Conservation (phyloP, 2,113 vertebrate genomes). For the Strigops habroptila region DNA sequence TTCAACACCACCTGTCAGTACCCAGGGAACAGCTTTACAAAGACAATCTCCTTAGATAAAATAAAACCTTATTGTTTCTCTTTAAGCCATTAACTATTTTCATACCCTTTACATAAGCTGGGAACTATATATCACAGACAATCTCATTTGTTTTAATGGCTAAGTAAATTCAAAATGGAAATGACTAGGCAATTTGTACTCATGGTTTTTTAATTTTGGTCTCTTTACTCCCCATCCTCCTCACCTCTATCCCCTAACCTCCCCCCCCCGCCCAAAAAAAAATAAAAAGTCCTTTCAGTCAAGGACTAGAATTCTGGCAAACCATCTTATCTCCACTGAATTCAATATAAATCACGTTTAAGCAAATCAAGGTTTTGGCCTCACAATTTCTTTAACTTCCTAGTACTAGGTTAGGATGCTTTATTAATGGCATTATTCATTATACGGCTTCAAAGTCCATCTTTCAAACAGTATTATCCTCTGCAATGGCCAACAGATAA, state of each 20-base stretch:
- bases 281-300: background rate
- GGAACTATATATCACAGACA: constrained; percentile 45
- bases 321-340: background rate
- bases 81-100: constrained; percentile 48
- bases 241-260: background rate
- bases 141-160: constrained; percentile 52
- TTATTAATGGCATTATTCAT: background rate
- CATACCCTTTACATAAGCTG: constrained; percentile 39
- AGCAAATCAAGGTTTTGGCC: background rate
- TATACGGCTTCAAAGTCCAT: background rate
- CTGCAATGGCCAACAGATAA: background rate
- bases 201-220: background rate
- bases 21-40: constrained; percentile 21
- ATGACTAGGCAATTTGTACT: constrained; percentile 30
- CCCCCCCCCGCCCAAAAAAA: background rate
- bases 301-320: background rate
- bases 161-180: constrained; percentile 58
- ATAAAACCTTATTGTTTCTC: constrained; percentile 35
- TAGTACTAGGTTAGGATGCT: background rate
- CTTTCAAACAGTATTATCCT: background rate
- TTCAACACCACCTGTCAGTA: background rate
- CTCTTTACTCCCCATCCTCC: background rate
- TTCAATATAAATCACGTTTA: background rate
- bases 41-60: constrained; percentile 27
- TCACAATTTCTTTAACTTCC: background rate